Conservation (phyloP, 2,888 invertebrate genomes). For the Agonopterix heracliana region DNA sequence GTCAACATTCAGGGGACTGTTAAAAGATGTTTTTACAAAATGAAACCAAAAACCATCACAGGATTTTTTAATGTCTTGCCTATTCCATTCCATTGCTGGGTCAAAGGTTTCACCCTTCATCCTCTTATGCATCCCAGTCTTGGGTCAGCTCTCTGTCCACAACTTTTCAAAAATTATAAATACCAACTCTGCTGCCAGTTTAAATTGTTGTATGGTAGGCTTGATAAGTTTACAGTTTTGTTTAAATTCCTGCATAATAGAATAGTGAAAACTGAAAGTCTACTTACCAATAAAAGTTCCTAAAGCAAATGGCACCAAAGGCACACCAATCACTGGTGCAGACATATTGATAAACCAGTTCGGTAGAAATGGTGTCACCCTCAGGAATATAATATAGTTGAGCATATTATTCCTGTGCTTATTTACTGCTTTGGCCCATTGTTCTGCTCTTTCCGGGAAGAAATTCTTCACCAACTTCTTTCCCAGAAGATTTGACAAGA, state of each 20-base stretch:
- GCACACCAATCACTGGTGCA: slow-evolving; percentile 97
- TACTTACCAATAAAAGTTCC: slow-evolving; percentile 94
- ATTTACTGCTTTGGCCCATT: slow-evolving; percentile 90
- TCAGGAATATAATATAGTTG: slow-evolving; percentile 96
- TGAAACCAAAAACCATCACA: too few relatives aligned
- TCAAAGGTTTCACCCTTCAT: too few relatives aligned
- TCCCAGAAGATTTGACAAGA: slow-evolving; percentile 93
- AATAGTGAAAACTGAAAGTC: not conserved
- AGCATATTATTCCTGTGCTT: slow-evolving; percentile 93
- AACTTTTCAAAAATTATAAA: too few relatives aligned
- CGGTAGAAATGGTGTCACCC: slow-evolving; percentile 97
- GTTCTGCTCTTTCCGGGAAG: slow-evolving; percentile 89
- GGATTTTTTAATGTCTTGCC: too few relatives aligned
- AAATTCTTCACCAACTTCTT: slow-evolving; percentile 89
- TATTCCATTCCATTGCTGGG: too few relatives aligned
- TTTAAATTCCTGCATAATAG: not conserved
- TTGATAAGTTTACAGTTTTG: too few relatives aligned
- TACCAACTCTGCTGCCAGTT: too few relatives aligned
- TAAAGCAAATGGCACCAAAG: slow-evolving; percentile 91
- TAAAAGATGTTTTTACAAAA: too few relatives aligned
- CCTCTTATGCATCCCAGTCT: too few relatives aligned
- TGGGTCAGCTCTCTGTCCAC: too few relatives aligned
- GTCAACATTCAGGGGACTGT: too few relatives aligned
- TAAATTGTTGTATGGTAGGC: too few relatives aligned
- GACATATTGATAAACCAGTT: slow-evolving; percentile 99